Evolutionary conservation across 2,888 invertebrate species (phyloP).

Genomic region (Phyto melanocephala): DNA sequence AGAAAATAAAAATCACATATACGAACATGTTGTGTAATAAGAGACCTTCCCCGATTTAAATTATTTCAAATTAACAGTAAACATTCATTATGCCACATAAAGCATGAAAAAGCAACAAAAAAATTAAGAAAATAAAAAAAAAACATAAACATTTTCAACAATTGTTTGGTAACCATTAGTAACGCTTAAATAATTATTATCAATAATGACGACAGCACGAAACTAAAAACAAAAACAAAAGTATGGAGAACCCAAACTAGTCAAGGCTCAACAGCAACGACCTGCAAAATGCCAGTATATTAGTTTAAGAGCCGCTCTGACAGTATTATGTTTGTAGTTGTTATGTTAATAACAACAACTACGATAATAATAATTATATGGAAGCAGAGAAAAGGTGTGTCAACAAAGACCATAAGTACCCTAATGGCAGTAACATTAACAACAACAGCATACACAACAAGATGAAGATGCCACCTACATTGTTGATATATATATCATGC

Average conservation of each 20-base stretch:
- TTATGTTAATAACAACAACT: neutral
- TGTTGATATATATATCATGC: neutral
- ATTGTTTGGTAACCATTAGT: constrained; percentile 48
- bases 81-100: constrained; percentile 4
- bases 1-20: neutral
- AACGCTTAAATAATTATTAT: constrained; percentile 28
- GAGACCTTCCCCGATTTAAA: constrained; percentile 29
- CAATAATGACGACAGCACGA: neutral
- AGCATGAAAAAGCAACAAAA: neutral
- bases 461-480: constrained; percentile 30
- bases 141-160: neutral
- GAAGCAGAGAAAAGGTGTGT: constrained; percentile 22
- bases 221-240: neutral
- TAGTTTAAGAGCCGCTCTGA: neutral
- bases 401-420: constrained; percentile 3
- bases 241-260: neutral
- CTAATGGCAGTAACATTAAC: neutral
- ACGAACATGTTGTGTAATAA: neutral
- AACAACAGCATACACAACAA: neutral
- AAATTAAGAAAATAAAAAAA: neutral
- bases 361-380: neutral
- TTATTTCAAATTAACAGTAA: constrained; percentile 10
- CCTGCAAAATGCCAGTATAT: neutral
- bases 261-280: neutral
- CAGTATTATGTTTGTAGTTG: neutral